Percentiles rank a stretch among this genome's conserved stretches.
phyloP scores from a whole-genome alignment of 2,888 invertebrate genomes.

The Chloroclysta siterata region DNA sequence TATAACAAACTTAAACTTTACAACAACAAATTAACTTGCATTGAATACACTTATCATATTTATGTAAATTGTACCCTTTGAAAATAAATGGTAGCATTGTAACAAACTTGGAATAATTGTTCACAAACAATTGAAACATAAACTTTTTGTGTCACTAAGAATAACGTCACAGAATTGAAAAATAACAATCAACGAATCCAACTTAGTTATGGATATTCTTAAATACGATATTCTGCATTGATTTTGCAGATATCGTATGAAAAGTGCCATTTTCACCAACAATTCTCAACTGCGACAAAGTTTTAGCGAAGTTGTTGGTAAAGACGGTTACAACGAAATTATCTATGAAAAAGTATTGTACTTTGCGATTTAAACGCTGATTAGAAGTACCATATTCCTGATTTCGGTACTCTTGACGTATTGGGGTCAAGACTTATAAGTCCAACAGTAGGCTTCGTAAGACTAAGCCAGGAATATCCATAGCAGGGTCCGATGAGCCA shows the following conservation, averaged over 20 bases:
- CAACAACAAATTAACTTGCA: constrained; percentile 49
- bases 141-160: constrained; percentile 2
- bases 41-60: constrained; percentile 41
- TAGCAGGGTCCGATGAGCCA: constrained; percentile 1
- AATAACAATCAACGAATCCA: constrained; percentile 25
- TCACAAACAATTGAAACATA: constrained; percentile 5
- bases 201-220: background rate
- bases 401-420: background rate
- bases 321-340: background rate
- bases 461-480: constrained; percentile 21
- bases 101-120: constrained; percentile 5
- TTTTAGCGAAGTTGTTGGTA: background rate
- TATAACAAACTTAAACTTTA: constrained; percentile 42
- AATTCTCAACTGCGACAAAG: constrained; percentile 1
- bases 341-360: background rate
- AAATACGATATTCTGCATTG: constrained; percentile 12
- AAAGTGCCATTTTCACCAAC: background rate
- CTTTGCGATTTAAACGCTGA: background rate
- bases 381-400: background rate
- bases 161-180: constrained; percentile 16
- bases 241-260: constrained; percentile 15
- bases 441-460: constrained; percentile 21
- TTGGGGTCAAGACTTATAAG: constrained; percentile 9
- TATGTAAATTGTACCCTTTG: constrained; percentile 39
- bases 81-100: constrained; percentile 35